These are phyloP conservation scores for Microcebus lehilahytsara DNA, from an alignment of 2,113 vertebrate genomes.

Conservation along the genomic window DNA sequence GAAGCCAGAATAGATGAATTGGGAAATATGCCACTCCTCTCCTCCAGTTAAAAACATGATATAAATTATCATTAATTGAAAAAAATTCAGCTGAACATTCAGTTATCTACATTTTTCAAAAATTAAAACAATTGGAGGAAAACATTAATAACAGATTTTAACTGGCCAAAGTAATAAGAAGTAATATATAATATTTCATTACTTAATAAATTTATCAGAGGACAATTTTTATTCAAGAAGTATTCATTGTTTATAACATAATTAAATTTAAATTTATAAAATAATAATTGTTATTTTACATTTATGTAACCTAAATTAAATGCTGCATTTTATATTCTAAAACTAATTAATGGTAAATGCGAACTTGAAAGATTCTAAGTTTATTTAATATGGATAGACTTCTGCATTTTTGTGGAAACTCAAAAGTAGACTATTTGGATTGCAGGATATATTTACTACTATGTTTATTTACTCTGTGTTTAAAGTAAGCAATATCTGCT, in stretches of 20 bases:
- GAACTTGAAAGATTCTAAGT: not conserved
- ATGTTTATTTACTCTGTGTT: not conserved
- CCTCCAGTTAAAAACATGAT: not conserved
- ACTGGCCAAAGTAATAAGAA: not conserved
- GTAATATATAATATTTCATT: not conserved
- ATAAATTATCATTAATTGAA: constrained; percentile 13
- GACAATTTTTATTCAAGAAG: not conserved
- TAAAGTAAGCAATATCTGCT: not conserved
- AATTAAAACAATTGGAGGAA: not conserved
- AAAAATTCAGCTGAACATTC: not conserved
- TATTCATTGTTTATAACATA: not conserved
- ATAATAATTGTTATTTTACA: not conserved
- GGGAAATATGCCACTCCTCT: not conserved
- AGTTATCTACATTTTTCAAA: not conserved
- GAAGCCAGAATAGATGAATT: not conserved
- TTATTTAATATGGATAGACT: not conserved
- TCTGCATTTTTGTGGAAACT: not conserved
- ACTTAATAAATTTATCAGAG: not conserved
- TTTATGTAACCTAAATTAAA: not conserved
- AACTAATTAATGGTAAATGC: not conserved
- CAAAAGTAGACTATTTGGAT: not conserved
- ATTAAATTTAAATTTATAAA: constrained; percentile 5
- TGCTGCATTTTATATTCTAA: not conserved
- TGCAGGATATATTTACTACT: not conserved
- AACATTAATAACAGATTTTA: not conserved